phyloP scores from a whole-genome alignment of 2,113 vertebrate species.

The Trematocara stigmaticum region DNA sequence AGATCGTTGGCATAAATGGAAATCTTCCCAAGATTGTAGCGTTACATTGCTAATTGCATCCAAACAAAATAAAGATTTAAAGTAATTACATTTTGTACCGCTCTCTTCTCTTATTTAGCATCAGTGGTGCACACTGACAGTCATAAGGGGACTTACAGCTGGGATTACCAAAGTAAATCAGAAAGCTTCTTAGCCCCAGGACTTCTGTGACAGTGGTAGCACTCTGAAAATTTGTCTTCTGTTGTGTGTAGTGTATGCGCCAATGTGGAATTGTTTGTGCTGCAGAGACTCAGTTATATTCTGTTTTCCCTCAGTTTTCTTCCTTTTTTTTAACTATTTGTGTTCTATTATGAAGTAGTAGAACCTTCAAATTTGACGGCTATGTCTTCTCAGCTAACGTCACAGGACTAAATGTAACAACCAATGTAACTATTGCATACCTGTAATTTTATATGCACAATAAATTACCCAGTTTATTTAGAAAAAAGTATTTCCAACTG shows the following conservation, averaged over 20 bases:
- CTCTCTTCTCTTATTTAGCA: conserved; percentile 26
- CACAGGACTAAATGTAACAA: background rate
- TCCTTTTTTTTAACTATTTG: background rate
- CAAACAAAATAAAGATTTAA: conserved; percentile 56
- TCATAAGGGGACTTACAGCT: conserved; percentile 48
- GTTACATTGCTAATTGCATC: conserved; percentile 51
- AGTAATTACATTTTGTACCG: conserved; percentile 53
- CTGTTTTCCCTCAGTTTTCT: background rate
- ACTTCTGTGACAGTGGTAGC: conserved; percentile 22
- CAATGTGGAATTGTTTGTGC: background rate
- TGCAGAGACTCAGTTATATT: background rate
- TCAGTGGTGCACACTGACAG: conserved; percentile 19
- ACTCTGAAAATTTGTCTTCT: background rate
- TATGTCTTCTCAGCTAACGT: accelerated
- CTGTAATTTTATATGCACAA: background rate
- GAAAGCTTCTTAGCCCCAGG: conserved; percentile 61
- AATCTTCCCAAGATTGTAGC: conserved; percentile 3
- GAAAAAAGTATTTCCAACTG: background rate
- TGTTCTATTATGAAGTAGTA: accelerated
- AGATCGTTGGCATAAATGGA: conserved; percentile 2
- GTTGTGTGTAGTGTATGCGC: background rate
- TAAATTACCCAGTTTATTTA: background rate
- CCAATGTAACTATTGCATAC: background rate
- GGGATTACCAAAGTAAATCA: conserved; percentile 65
- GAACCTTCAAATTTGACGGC: background rate